A percentile compares a stretch with the other conserved stretches of the same genome.
Evolutionary conservation across 2,888 invertebrate genomes (phyloP).

Genomic region (Philopedon plagiatum): DNA sequence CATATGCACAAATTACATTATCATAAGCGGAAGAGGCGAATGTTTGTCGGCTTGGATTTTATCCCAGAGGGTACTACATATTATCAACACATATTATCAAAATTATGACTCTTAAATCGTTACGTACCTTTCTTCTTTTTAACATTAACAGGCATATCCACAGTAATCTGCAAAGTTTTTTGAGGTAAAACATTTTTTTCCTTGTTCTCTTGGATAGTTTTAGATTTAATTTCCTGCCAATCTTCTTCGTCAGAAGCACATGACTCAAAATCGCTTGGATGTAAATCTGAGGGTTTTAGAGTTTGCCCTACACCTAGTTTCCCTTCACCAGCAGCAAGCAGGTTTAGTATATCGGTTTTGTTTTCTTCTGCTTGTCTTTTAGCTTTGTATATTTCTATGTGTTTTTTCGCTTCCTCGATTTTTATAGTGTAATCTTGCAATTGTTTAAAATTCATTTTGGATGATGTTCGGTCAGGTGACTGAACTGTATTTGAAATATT

Average conservation of each 20-base stretch:
- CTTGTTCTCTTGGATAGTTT: conserved; percentile 67
- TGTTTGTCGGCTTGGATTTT: too few relatives aligned
- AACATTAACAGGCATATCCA: conserved; percentile 71
- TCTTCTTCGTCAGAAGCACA: conserved; percentile 78
- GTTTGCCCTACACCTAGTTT: conserved; percentile 57
- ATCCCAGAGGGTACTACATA: too few relatives aligned
- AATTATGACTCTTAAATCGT: too few relatives aligned
- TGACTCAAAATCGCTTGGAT: conserved; percentile 64
- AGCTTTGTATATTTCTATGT: conserved; percentile 70
- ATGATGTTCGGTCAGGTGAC: not conserved
- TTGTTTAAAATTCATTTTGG: conserved; percentile 69
- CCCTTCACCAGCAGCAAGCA: conserved; percentile 79
- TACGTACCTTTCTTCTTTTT: conserved; percentile 73
- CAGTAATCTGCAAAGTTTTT: conserved; percentile 82
- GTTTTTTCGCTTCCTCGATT: conserved; percentile 75
- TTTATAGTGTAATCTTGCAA: conserved; percentile 74
- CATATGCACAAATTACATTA: too few relatives aligned
- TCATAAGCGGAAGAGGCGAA: too few relatives aligned
- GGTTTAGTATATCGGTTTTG: conserved; percentile 73
- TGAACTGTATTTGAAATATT: not conserved
- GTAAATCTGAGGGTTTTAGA: conserved; percentile 53
- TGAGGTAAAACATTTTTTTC: conserved; percentile 70
- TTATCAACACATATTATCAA: too few relatives aligned
- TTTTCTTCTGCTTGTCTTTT: conserved; percentile 57
- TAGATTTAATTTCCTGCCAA: conserved; percentile 83